phyloP scores from a whole-genome alignment of 2,797 vertebrate genomes.

The Notolabrus celidotus region DNA sequence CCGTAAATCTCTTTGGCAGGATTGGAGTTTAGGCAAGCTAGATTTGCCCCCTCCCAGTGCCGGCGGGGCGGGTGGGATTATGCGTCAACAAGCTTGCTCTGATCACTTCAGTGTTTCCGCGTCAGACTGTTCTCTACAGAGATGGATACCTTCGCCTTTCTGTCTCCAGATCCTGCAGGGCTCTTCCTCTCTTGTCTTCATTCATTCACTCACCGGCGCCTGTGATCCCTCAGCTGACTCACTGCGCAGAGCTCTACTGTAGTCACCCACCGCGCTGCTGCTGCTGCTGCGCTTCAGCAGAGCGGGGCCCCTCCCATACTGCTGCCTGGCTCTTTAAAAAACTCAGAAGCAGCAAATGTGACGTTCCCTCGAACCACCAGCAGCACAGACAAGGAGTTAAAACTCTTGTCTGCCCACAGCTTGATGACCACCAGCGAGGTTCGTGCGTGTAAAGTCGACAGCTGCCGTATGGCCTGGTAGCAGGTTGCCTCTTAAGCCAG shows the following conservation, averaged over 20 bases:
- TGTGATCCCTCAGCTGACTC: conserved; percentile 70
- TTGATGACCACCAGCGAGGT: conserved; percentile 45
- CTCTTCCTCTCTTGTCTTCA: neutral
- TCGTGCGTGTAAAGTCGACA: conserved; percentile 35
- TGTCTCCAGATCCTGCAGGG: conserved; percentile 34
- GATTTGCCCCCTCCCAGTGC: conserved; percentile 74
- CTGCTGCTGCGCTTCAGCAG: conserved; percentile 53
- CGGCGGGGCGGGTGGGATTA: conserved; percentile 80
- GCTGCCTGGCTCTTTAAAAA: conserved; percentile 72
- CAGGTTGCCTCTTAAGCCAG: conserved; percentile 50
- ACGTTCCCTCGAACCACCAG: conserved; percentile 41
- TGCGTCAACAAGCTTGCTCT: conserved; percentile 80
- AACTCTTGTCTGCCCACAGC: conserved; percentile 33
- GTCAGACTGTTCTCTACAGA: conserved; percentile 38
- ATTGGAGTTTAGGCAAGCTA: conserved; percentile 76
- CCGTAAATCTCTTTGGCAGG: conserved; percentile 73
- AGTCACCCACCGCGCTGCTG: conserved; percentile 39
- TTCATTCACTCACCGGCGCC: conserved; percentile 40
- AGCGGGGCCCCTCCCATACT: conserved; percentile 77
- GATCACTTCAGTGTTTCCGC: conserved; percentile 66
- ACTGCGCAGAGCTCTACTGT: conserved; percentile 61
- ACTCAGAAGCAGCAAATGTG: conserved; percentile 49
- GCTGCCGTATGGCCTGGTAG: conserved; percentile 43
- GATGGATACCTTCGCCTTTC: conserved; percentile 12
- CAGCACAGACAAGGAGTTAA: conserved; percentile 33